Evolutionary conservation across 2,113 vertebrate genomes (phyloP).

Genomic region (Sterna hirundo): DNA sequence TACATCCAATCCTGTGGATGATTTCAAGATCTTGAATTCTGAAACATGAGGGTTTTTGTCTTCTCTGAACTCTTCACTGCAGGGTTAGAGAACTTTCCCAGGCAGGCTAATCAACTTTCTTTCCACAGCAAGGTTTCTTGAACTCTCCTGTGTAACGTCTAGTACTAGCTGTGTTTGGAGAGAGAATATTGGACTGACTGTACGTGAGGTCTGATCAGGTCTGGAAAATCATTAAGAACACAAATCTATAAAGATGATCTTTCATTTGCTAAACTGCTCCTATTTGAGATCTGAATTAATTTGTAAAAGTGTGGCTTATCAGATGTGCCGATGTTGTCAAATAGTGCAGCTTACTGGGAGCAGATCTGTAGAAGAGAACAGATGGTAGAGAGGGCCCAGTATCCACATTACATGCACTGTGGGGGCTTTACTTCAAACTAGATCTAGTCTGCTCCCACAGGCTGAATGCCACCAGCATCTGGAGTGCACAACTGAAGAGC

Average conservation of each 20-base stretch:
- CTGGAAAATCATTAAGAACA: not conserved
- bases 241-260: not conserved
- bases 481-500: not conserved
- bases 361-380: not conserved
- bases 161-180: not conserved
- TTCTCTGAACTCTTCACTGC: not conserved
- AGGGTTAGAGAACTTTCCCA: not conserved
- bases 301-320: not conserved
- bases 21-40: not conserved
- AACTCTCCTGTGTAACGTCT: not conserved
- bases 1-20: not conserved
- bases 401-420: not conserved
- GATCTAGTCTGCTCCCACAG: not conserved
- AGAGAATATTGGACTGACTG: not conserved
- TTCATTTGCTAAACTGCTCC: not conserved
- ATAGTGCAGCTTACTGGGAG: not conserved
- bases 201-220: not conserved
- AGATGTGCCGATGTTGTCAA: slow-evolving; percentile 1
- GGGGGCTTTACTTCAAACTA: not conserved
- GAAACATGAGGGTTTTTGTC: too few relatives aligned
- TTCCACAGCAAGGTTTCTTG: not conserved
- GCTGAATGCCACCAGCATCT: not conserved
- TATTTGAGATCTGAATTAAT: not conserved
- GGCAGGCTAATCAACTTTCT: not conserved
- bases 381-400: slow-evolving; percentile 6